phyloP scores from a whole-genome alignment of 2,797 vertebrate genomes.

The Heliangelus exortis region DNA sequence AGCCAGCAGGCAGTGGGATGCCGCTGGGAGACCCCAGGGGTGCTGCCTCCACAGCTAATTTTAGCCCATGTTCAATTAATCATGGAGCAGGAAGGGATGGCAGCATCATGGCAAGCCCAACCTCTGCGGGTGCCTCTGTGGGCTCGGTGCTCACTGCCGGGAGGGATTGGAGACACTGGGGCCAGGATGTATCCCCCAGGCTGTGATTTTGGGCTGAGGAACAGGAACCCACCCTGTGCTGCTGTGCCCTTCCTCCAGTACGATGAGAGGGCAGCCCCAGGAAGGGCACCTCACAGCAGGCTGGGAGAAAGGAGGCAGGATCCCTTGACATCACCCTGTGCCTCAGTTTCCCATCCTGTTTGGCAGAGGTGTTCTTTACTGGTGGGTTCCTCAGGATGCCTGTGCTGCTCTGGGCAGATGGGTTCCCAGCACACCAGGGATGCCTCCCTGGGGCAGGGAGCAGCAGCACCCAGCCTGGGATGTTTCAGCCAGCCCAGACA shows the following conservation, averaged over 20 bases:
- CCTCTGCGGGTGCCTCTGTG: not conserved
- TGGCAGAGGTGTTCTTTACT: not conserved
- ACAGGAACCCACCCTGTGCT: not conserved
- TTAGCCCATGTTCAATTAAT: conserved; percentile 31
- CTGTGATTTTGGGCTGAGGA: not conserved
- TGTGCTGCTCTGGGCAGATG: not conserved
- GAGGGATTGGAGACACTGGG: not conserved
- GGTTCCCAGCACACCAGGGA: not conserved
- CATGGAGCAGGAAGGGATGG: not conserved
- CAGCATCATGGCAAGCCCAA: not conserved
- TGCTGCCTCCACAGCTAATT: conserved; percentile 30
- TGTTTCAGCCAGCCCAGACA: not conserved
- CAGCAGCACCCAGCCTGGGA: not conserved
- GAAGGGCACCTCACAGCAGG: not conserved
- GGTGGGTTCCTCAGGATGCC: not conserved
- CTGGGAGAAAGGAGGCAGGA: not conserved
- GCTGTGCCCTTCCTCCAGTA: not conserved
- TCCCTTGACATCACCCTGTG: fast-evolving
- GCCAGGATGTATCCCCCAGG: fast-evolving
- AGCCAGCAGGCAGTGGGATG: not conserved
- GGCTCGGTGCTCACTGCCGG: fast-evolving
- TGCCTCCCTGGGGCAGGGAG: not conserved
- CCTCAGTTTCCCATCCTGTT: not conserved
- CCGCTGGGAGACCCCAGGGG: conserved; percentile 27
- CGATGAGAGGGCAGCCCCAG: not conserved